Percentiles rank a stretch among this genome's conserved stretches.
These are phyloP conservation scores for Falco concolor DNA, from an alignment of 2,797 vertebrate genomes.

Conservation along the genomic window DNA sequence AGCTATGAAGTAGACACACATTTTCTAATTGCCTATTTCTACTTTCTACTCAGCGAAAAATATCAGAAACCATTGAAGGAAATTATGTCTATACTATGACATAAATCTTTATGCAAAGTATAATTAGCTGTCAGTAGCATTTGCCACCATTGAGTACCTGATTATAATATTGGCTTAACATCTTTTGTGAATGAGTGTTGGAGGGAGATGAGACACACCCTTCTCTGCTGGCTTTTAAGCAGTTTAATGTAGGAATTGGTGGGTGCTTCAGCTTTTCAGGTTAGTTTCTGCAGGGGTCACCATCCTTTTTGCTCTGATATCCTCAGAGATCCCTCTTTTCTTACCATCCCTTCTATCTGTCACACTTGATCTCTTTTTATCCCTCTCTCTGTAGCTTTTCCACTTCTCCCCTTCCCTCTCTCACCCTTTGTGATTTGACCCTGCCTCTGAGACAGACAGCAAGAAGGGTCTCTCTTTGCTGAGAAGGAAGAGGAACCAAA, in stretches of 20 bases:
- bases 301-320: background rate
- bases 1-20: background rate
- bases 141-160: background rate
- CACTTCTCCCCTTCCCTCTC: background rate
- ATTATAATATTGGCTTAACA: background rate
- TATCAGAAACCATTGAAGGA: constrained; percentile 1
- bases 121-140: constrained; percentile 36
- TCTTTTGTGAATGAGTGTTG: background rate
- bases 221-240: background rate
- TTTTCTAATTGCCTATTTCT: constrained; percentile 20
- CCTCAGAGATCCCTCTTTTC: background rate
- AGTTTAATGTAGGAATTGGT: background rate
- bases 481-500: background rate
- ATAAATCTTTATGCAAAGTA: constrained; percentile 1
- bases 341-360: background rate
- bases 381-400: background rate
- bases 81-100: background rate
- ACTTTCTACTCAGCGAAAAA: background rate
- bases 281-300: background rate
- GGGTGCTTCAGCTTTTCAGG: background rate
- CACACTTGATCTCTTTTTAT: background rate
- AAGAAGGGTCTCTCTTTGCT: background rate
- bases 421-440: background rate
- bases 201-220: background rate
- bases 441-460: background rate